These are phyloP conservation scores for Stenodera caucasica DNA, from an alignment of 2,888 invertebrate species.

Conservation along the genomic window DNA sequence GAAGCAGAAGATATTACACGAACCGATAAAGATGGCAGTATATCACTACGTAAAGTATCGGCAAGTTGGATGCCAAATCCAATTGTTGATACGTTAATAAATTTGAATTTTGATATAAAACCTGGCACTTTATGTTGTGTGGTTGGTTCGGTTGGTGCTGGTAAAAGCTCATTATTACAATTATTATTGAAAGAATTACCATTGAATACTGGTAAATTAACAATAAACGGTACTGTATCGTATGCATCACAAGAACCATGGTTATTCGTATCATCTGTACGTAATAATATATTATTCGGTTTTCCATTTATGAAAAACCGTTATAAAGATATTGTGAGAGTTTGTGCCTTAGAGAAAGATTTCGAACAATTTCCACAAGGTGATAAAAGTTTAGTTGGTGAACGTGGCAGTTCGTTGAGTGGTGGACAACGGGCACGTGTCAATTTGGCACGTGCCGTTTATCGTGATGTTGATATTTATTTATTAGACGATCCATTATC, in stretches of 20 bases:
- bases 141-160: conserved; percentile 67
- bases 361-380: conserved; percentile 71
- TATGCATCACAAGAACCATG: conserved; percentile 84
- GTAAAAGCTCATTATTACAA: conserved; percentile 71
- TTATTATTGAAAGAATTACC: conserved; percentile 73
- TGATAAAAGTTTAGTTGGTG: conserved; percentile 77
- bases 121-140: conserved; percentile 57
- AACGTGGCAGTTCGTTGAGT: conserved; percentile 75
- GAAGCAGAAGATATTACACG: conserved; percentile 27
- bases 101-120: conserved; percentile 57
- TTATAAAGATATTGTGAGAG: conserved; percentile 58
- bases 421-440: conserved; percentile 83
- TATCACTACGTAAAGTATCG: conserved; percentile 36
- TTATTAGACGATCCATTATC: conserved; percentile 79
- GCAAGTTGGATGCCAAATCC: conserved; percentile 47
- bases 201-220: conserved; percentile 62
- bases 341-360: conserved; percentile 69
- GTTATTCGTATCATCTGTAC: conserved; percentile 71
- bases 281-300: conserved; percentile 82
- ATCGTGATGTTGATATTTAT: conserved; percentile 75
- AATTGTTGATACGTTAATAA: conserved; percentile 52
- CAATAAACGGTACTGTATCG: conserved; percentile 64
- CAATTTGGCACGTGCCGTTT: conserved; percentile 76
- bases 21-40: conserved; percentile 37
- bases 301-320: conserved; percentile 61